These are phyloP conservation scores for Zaprionus gabonicus DNA, from an alignment of 1,140 invertebrate species.

Conservation along the genomic window DNA sequence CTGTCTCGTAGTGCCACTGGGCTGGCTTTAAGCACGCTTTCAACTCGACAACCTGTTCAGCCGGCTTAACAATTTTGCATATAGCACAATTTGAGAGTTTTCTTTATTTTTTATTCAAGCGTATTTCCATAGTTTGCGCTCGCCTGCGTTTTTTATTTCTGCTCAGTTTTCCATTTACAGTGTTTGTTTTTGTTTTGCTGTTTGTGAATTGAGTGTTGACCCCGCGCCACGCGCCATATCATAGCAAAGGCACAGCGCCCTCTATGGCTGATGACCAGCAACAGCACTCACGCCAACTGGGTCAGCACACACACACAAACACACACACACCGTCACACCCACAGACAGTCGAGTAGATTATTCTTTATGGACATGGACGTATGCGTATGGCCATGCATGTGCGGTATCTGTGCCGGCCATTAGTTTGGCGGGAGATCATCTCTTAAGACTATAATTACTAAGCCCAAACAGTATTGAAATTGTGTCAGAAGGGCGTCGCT, in stretches of 20 bases:
- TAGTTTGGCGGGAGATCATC: constrained; percentile 50
- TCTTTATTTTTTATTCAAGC: constrained; percentile 15
- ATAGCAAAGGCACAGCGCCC: constrained; percentile 7
- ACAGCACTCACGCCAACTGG: constrained; percentile 44
- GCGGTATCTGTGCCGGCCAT: constrained; percentile 43
- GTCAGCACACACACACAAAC: constrained; percentile 35
- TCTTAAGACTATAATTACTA: constrained; percentile 45
- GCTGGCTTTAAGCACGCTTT: constrained; percentile 43
- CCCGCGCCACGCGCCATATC: constrained; percentile 26
- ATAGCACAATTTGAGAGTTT: constrained; percentile 7
- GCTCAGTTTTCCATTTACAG: constrained; percentile 26
- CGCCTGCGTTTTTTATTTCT: background rate
- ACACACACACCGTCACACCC: background rate
- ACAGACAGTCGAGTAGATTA: constrained; percentile 9
- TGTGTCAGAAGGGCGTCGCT: background rate
- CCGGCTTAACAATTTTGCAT: constrained; percentile 53
- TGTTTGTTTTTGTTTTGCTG: constrained; percentile 47
- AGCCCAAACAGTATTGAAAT: constrained; percentile 1
- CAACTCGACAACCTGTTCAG: constrained; percentile 49
- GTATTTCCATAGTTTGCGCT: background rate
- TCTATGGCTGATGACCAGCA: constrained; percentile 38
- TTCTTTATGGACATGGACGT: constrained; percentile 29
- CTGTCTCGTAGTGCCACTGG: background rate
- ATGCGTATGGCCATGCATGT: constrained; percentile 39
- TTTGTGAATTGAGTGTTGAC: constrained; percentile 75